Conservation (phyloP, 2,888 invertebrate genomes). For the Polyommatus iphigenia region DNA sequence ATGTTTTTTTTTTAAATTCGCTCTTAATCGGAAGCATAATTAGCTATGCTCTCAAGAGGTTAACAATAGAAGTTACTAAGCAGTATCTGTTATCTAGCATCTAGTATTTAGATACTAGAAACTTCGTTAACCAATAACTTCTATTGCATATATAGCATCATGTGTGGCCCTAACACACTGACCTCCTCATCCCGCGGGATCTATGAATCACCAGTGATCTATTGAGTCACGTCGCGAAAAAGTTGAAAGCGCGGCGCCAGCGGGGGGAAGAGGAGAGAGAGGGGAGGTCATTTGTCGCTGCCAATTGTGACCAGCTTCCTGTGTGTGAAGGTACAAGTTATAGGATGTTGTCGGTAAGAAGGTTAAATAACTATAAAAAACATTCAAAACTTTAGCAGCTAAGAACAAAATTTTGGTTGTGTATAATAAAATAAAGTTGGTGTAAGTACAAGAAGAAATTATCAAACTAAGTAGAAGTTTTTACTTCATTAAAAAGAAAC, state of each 20-base stretch:
- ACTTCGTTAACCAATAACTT: not conserved
- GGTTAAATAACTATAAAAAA: too few species aligned
- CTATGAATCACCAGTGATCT: conserved; percentile 31
- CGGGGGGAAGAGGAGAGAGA: conserved; percentile 54
- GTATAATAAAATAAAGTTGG: too few species aligned
- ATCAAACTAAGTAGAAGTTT: too few species aligned
- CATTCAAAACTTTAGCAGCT: too few species aligned
- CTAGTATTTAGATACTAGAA: not conserved
- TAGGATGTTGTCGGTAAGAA: conserved; percentile 21
- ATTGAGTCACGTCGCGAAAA: conserved; percentile 37
- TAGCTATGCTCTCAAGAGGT: too few species aligned
- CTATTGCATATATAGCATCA: not conserved
- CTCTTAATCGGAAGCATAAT: too few species aligned
- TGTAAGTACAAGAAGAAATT: too few species aligned
- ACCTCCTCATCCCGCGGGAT: conserved; percentile 15
- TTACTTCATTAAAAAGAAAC: too few species aligned
- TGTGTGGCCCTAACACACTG: conserved; percentile 30
- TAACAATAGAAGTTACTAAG: not conserved
- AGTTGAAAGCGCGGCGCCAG: conserved; percentile 57
- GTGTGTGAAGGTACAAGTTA: conserved; percentile 52
- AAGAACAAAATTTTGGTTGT: too few species aligned
- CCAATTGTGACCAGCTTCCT: conserved; percentile 76
- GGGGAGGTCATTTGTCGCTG: conserved; percentile 71
- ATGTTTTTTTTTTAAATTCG: too few species aligned
- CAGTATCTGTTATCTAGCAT: not conserved